phyloP scores from a whole-genome alignment of 35 echinoderm and acorn worm genomes.

The Apostichopus parvimensis region DNA sequence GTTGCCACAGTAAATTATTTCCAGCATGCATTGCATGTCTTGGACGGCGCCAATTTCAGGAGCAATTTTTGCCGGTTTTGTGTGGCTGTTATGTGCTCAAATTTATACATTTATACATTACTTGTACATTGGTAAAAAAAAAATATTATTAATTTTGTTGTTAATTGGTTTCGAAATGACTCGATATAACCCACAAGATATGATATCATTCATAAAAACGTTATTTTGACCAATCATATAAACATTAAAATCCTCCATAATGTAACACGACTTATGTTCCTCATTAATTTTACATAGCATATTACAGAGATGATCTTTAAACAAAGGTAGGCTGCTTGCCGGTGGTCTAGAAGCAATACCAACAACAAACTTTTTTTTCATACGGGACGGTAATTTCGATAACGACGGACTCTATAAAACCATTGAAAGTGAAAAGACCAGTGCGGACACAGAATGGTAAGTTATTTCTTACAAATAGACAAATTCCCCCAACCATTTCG shows the following conservation, averaged over 20 bases:
- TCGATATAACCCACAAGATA: background rate
- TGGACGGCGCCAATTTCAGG: no score
- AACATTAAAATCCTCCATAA: constrained; percentile 5
- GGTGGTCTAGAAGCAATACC: constrained; percentile 12
- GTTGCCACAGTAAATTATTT: no score
- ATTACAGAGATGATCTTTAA: background rate
- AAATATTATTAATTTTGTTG: no score
- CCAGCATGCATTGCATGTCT: no score
- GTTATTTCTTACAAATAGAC: no score
- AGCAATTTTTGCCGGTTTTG: no score
- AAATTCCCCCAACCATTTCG: no score
- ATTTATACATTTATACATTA: no score
- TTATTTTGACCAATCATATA: background rate
- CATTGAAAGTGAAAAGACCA: no score
- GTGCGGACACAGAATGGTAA: no score
- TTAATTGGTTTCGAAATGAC: background rate
- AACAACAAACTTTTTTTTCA: background rate
- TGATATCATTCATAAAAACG: background rate
- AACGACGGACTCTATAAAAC: background rate
- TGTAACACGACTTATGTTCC: background rate
- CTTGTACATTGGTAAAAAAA: no score
- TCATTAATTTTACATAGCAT: background rate
- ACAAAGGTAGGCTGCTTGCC: constrained; percentile 1
- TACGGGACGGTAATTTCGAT: constrained; percentile 9
- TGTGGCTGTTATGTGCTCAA: no score